Base-by-base conservation (phyloP, 1,140 invertebrate genomes). In the Ceratitis capitata region DNA sequence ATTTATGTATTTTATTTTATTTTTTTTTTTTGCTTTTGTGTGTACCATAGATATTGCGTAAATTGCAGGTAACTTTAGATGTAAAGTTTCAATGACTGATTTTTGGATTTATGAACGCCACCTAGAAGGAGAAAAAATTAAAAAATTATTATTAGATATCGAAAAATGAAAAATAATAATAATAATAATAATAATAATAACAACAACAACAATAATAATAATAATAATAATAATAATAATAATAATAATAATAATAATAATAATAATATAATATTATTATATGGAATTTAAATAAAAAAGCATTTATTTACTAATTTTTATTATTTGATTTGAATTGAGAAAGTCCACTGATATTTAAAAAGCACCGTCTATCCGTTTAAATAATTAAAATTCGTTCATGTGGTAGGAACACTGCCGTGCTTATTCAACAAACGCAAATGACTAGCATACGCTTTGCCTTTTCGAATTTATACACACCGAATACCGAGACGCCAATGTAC, bases 81-180 rank as follows among this genome's bases (percentile, higher is more conserved):
- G 14, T 29, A 32, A 10, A 32, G 26, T 69, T 69, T 12, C 61
- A 29, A 1, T 35, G 29, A 16, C 3, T 56, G 51, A 53, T 19
- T 53, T 53, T n/a, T n/a, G n/a, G 19, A 49, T 51, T 64, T 85
- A 86, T 14, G 86, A 85, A 42, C 84, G 86, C 86, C 86, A 86
- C 82, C 86, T 86, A 74, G 16, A 86, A 69, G 35, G 0, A 69
- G 0, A 19, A 19, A 69, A 32, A 85, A 29, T 56, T n/a, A n/a
- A n/a, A n/a, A n/a, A n/a, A n/a, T n/a, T n/a, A n/a, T n/a, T n/a
- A n/a, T n/a, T n/a, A n/a, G n/a, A n/a, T n/a, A n/a, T n/a, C n/a
- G n/a, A n/a, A 53, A 53, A 53, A 53, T 53, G 16, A 53, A 83
- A 69, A 49, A 16, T 45, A 85, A 84, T 29, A 23, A 84, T 42